These are phyloP conservation scores for Intellagama lesueurii DNA, from an alignment of 2,797 vertebrate genomes.

Conservation along the genomic window DNA sequence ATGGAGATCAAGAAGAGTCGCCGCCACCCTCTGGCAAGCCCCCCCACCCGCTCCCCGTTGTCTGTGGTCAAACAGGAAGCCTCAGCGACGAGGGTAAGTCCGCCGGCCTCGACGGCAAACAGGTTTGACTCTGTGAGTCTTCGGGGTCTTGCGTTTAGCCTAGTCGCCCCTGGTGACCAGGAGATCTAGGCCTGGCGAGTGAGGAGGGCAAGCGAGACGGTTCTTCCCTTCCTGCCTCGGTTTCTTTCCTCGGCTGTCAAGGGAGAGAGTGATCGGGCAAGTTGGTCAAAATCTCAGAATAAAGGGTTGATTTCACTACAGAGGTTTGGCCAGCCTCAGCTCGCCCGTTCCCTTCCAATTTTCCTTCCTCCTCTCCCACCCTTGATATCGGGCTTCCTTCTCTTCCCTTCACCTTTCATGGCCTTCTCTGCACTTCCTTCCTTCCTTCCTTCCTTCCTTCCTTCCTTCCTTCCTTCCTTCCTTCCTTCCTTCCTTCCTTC, in stretches of 20 bases:
- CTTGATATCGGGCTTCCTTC: too few relatives aligned
- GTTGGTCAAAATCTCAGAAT: too few relatives aligned
- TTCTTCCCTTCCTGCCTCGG: too few relatives aligned
- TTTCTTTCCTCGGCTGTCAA: not conserved
- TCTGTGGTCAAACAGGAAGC: conserved; percentile 93
- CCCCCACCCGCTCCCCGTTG: conserved; percentile 87
- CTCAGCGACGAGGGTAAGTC: conserved; percentile 88
- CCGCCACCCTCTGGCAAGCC: conserved; percentile 92
- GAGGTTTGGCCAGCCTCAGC: too few relatives aligned
- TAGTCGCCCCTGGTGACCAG: not conserved
- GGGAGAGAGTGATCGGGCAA: not conserved
- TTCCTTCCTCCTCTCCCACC: too few relatives aligned
- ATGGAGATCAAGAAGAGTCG: conserved; percentile 95
- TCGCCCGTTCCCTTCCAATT: too few relatives aligned
- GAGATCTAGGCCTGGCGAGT: not conserved
- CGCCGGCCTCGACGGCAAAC: not conserved
- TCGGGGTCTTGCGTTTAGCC: not conserved
- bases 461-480: too few relatives aligned
- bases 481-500: too few relatives aligned
- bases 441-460: not conserved
- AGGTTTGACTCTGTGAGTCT: too few relatives aligned
- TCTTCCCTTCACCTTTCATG: too few relatives aligned
- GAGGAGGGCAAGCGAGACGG: fast-evolving
- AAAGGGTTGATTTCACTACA: too few relatives aligned
- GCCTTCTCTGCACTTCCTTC: too few relatives aligned